Conservation (phyloP, 2,888 invertebrate species). For the Plebejus anna region DNA sequence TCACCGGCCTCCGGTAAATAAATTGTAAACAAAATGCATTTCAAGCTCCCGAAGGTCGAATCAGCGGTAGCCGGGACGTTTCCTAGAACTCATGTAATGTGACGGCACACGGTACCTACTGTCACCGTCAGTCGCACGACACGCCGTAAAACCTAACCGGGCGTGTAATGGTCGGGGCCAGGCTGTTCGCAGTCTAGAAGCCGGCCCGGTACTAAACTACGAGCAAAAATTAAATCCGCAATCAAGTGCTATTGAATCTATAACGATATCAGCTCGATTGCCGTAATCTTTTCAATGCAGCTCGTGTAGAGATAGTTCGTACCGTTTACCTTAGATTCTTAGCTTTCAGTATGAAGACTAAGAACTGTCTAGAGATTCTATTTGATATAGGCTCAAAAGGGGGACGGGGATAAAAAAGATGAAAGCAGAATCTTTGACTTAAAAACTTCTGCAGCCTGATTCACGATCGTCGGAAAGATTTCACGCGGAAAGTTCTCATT, state of each 20-base stretch:
- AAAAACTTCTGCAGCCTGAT: no score
- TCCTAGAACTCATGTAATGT: background rate
- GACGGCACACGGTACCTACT: background rate
- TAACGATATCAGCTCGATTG: background rate
- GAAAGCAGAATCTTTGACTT: no score
- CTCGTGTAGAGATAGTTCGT: background rate
- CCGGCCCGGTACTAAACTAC: background rate
- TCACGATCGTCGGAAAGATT: no score
- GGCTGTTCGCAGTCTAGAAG: background rate
- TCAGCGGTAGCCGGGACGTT: background rate
- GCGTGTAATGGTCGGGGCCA: background rate
- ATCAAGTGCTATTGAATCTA: background rate
- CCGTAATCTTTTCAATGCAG: conserved; percentile 15
- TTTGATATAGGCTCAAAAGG: no score
- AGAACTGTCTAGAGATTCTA: no score
- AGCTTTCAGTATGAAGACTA: no score
- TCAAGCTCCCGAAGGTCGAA: background rate
- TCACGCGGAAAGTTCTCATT: no score
- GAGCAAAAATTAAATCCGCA: background rate
- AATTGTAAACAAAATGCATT: background rate
- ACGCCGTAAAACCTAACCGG: background rate
- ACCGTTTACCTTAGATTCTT: background rate
- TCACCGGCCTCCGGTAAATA: background rate
- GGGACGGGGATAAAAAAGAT: no score
- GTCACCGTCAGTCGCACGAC: no score